Conservation (phyloP, 30 jellyfish, hydroid and myxozoan species). For the Catostylus mosaicus region DNA sequence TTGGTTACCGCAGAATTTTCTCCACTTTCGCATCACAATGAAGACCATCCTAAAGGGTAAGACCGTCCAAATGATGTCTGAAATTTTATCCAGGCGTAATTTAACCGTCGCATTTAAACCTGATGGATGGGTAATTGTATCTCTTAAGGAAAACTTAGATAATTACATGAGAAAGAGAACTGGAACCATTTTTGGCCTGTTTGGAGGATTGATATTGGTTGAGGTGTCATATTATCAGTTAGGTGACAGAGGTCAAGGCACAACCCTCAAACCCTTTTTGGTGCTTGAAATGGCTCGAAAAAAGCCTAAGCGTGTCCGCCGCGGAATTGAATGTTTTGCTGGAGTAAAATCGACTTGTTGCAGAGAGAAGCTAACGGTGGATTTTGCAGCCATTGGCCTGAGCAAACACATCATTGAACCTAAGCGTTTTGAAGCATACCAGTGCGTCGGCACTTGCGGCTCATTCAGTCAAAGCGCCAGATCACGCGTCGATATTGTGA, state of each 20-base stretch:
- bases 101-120: not conserved
- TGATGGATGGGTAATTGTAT: slow-evolving; percentile 3
- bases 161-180: not conserved
- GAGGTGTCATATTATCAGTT: not conserved
- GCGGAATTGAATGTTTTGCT: slow-evolving; percentile 35
- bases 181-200: too few species aligned
- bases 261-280: slow-evolving; percentile 29
- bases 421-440: slow-evolving; percentile 62
- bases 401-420: slow-evolving; percentile 52
- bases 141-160: not conserved
- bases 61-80: not conserved
- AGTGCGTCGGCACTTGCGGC: slow-evolving; percentile 62
- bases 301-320: slow-evolving; percentile 13
- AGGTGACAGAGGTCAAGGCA: not conserved
- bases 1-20: slow-evolving; percentile 6
- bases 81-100: not conserved
- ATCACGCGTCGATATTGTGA: slow-evolving; percentile 58
- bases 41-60: not conserved
- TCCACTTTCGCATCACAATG: not conserved
- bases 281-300: slow-evolving; percentile 29
- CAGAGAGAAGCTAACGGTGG: slow-evolving; percentile 40
- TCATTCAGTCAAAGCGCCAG: slow-evolving; percentile 44
- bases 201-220: not conserved
- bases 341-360: slow-evolving; percentile 43
- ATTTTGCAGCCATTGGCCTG: slow-evolving; percentile 57